phyloP scores from a whole-genome alignment of 2,888 invertebrate genomes.

The Thereva unica region DNA sequence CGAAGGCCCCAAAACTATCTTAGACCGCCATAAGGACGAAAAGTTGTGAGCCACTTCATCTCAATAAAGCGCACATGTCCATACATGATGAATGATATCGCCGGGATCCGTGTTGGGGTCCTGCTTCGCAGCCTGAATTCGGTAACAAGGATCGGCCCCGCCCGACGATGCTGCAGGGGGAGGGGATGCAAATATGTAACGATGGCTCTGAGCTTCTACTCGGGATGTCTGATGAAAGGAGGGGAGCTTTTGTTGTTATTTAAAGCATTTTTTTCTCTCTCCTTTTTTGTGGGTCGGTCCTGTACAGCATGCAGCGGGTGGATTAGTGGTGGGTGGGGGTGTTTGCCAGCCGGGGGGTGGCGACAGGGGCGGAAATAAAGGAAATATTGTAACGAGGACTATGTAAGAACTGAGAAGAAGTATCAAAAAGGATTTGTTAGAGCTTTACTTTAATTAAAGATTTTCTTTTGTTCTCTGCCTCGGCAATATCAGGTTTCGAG shows the following conservation, averaged over 20 bases:
- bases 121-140: background rate
- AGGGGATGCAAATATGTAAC: background rate
- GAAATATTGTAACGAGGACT: background rate
- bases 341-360: no score
- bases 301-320: no score
- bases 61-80: slow-evolving; percentile 34
- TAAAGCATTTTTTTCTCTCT: background rate
- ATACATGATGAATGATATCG: slow-evolving; percentile 30
- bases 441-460: slow-evolving; percentile 29
- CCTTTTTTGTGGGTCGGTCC: no score
- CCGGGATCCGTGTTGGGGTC: background rate
- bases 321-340: no score
- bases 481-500: background rate
- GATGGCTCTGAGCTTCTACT: background rate
- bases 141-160: slow-evolving; percentile 1
- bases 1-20: slow-evolving; percentile 17
- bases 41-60: slow-evolving; percentile 30
- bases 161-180: slow-evolving; percentile 5
- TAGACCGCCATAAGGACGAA: slow-evolving; percentile 2
- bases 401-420: background rate
- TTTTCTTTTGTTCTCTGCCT: slow-evolving; percentile 14
- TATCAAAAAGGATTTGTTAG: slow-evolving; percentile 17
- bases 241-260: background rate
- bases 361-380: background rate
- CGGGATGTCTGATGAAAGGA: no score